phyloP scores from a whole-genome alignment of 35 echinoderm and acorn worm genomes.

The Heliocidaris erythrogramma region DNA sequence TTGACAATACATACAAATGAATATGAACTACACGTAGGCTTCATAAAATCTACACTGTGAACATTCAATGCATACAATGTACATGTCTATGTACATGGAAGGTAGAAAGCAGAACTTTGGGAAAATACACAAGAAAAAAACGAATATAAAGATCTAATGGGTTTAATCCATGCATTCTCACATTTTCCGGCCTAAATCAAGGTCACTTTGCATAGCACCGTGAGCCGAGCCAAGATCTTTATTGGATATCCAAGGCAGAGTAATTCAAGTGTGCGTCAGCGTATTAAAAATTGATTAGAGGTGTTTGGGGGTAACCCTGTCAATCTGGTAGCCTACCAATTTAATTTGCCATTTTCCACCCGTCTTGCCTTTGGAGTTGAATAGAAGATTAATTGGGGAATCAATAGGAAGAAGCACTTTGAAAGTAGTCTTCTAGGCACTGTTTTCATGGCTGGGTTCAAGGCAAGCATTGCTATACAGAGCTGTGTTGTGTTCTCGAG shows the following conservation, averaged over 20 bases:
- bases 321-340: background rate
- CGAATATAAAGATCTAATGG: background rate
- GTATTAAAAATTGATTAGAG: conserved; percentile 3
- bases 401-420: background rate
- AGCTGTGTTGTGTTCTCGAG: background rate
- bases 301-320: background rate
- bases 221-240: background rate
- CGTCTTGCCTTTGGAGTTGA: background rate
- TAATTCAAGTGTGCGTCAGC: background rate
- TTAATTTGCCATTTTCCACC: background rate
- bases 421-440: background rate
- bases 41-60: too few species aligned
- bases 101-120: background rate
- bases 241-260: background rate
- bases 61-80: too few species aligned
- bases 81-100: background rate
- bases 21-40: too few species aligned
- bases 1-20: too few species aligned
- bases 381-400: background rate
- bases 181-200: background rate
- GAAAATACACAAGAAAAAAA: background rate
- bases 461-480: background rate
- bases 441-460: background rate
- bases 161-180: background rate
- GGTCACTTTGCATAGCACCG: background rate